Evolutionary conservation across 2,113 vertebrate species (phyloP), one percentile per base, ranked within the genome.

Genomic region (Protomyctophum bolini): DNA sequence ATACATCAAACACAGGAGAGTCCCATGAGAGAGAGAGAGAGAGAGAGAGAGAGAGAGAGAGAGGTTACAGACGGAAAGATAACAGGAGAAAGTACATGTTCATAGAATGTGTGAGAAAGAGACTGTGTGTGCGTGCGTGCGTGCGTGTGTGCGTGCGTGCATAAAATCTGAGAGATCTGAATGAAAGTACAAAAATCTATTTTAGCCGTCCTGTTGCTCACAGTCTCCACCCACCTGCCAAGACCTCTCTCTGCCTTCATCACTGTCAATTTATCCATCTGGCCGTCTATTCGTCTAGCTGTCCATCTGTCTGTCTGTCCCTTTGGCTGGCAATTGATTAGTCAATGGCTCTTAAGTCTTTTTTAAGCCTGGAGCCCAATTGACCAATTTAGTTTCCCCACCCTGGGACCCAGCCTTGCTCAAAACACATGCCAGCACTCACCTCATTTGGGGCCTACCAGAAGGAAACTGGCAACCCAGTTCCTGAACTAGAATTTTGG

Each of bases 231-330:
- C 33, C 33, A 4, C 29, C 63, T 80, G 61, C 75, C 54, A 70
- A 72, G 63, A 21, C 2, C 21, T 21, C 59, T 61, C 58, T 61
- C 11, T 77, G 55, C 66, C 66, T 80, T 75, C 28, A 71, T 81
- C 57, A 28, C 49, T 51, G 68, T 29, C 62, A 66, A 81, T 21
- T 68, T 65, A 67, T 15, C 57, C 57, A 68, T 64, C 28, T 57
- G 68, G 77, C 65, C 52, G 59, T 82, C 51, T 58, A 52, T 70
- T 41, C 75, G 79, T 75, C 67, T 81, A 41, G 15, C 49, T 48
- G 65, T 28, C 62, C 70, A 81, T 21, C 70, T 21, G 15, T 15
- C 12, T 57, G n/a, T 57, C n/a, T 21, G n/a, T 57, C 55, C 8
- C 15, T 21, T 21, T 15, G 55, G 6, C 15, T 57, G 55, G 15